Evolutionary conservation across 37 sponge, comb jelly and placozoan species (phyloP).

Genomic region (Cliona cf. orientalis): DNA sequence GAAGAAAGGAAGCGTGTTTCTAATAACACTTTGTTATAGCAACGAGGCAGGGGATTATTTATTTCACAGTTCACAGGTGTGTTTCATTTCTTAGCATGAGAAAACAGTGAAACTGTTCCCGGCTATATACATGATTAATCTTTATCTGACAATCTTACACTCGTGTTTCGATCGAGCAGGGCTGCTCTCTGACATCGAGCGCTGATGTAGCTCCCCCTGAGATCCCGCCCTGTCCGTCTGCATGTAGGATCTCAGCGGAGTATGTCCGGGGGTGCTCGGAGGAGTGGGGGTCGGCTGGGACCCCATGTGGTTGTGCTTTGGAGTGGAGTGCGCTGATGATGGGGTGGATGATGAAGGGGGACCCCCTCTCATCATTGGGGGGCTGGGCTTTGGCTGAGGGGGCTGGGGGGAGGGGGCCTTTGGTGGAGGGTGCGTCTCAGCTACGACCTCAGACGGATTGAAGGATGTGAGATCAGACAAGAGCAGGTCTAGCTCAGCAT

Average conservation of each 20-base stretch:
- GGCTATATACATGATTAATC: too few species aligned
- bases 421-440: conserved; percentile 10
- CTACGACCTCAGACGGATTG: conserved; percentile 65
- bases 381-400: background rate
- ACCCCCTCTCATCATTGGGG: background rate
- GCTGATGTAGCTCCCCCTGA: conserved; percentile 9
- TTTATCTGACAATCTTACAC: too few species aligned
- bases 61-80: too few species aligned
- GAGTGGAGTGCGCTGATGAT: conserved; percentile 31
- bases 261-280: background rate
- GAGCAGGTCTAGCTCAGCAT: conserved; percentile 79
- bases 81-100: too few species aligned
- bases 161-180: too few species aligned
- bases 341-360: background rate
- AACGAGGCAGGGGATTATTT: too few species aligned
- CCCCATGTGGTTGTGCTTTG: conserved; percentile 3
- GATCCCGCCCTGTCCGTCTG: background rate
- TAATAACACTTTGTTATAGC: too few species aligned
- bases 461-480: conserved; percentile 72
- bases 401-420: background rate
- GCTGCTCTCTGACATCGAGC: conserved; percentile 16
- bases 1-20: too few species aligned
- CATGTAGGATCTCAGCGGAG: conserved; percentile 2
- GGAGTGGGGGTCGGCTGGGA: conserved; percentile 14
- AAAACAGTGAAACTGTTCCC: too few species aligned